Evolutionary conservation across 1,140 invertebrate species (phyloP).

Genomic region (Sitobion miscanthi): DNA sequence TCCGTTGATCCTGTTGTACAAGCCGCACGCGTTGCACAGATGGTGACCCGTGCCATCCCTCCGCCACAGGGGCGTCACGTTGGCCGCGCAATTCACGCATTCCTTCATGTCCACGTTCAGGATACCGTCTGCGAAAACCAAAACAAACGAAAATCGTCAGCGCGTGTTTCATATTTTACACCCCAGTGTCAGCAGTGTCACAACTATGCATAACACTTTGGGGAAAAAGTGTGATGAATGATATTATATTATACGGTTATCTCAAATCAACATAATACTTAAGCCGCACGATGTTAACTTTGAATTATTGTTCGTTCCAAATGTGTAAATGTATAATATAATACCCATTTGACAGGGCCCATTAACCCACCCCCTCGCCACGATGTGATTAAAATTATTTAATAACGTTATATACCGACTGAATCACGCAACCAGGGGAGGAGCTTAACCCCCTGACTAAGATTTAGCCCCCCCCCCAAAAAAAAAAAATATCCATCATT

Average conservation of each 20-base stretch:
- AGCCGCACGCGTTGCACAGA: slow-evolving; percentile 86
- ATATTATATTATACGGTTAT: neutral
- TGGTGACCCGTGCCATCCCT: slow-evolving; percentile 88
- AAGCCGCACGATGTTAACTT: neutral
- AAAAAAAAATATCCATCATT: no score
- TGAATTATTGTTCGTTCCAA: neutral
- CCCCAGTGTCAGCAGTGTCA: neutral
- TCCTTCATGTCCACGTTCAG: slow-evolving; percentile 71
- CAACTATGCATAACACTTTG: neutral
- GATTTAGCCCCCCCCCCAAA: no score
- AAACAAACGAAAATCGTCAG: neutral
- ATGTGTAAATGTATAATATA: neutral
- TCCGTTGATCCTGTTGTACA: slow-evolving; percentile 87
- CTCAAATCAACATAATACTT: neutral
- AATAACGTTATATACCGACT: neutral
- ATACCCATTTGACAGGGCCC: neutral
- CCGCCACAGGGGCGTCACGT: slow-evolving; percentile 84
- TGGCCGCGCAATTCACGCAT: slow-evolving; percentile 89
- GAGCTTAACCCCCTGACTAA: no score
- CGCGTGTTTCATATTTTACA: neutral
- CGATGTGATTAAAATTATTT: neutral
- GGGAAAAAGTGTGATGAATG: neutral
- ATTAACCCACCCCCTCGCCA: neutral
- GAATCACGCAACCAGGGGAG: no score
- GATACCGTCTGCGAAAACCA: slow-evolving; percentile 55